A percentile compares a stretch with the other conserved stretches of the same genome.
These are phyloP conservation scores for Taenioides sp. DNA, from an alignment of 2,797 vertebrate species.

Conservation along the genomic window DNA sequence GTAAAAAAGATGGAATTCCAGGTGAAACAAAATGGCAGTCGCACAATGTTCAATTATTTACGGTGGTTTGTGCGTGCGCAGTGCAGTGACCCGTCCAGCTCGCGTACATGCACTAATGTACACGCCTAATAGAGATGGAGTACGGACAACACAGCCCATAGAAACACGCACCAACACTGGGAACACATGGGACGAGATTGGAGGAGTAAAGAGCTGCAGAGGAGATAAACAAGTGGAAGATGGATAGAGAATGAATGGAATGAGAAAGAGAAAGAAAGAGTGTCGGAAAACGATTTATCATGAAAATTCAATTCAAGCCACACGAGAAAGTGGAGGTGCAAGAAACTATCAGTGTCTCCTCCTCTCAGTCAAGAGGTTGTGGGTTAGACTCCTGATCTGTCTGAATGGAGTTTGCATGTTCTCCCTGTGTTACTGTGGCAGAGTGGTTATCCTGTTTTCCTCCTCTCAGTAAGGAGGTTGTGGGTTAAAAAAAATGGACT, in stretches of 20 bases:
- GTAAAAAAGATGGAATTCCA: background rate
- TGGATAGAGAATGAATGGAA: background rate
- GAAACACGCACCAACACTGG: background rate
- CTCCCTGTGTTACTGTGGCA: too few relatives aligned
- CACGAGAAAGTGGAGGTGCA: too few relatives aligned
- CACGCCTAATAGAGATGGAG: background rate
- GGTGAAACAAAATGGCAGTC: background rate
- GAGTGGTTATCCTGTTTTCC: too few relatives aligned
- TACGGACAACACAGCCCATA: background rate
- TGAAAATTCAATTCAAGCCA: background rate
- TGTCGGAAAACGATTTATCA: background rate
- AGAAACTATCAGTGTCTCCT: too few relatives aligned
- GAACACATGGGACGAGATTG: background rate
- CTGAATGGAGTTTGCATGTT: too few relatives aligned
- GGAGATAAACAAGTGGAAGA: background rate
- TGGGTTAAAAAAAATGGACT: too few relatives aligned
- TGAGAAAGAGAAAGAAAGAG: background rate
- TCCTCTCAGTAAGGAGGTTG: too few relatives aligned
- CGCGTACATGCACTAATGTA: background rate
- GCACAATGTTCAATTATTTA: background rate
- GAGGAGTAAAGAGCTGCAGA: background rate
- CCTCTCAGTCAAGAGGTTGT: too few relatives aligned
- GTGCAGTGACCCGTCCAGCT: background rate
- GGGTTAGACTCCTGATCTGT: too few relatives aligned
- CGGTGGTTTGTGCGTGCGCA: background rate